Evolutionary conservation across 2,888 invertebrate genomes (phyloP), one percentile per base, ranked within the genome.

Genomic region (Drosophila picticornis): DNA sequence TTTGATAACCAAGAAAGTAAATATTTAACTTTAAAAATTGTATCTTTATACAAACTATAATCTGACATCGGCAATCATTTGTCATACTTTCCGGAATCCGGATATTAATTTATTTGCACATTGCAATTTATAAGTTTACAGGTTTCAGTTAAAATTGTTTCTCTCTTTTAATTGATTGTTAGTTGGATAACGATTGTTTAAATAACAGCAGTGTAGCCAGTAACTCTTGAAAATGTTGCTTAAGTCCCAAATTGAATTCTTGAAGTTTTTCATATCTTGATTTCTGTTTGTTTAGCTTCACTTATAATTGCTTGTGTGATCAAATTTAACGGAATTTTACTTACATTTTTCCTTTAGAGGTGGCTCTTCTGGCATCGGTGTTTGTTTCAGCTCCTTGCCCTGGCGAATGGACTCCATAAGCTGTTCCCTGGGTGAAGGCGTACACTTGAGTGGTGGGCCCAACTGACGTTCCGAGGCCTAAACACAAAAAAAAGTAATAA

Each of bases 391-490:
- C 81, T 95, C 95, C 77, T 96, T 94, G 57, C 97, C 96, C 80
- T 96, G 94, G 90, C 97, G 96, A 85, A 98, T 98, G 72, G 97
- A 97, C 80, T 97, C 96, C 94, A 98, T 96, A 36, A 98, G 95
- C 86, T 96, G 95, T 93, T 98, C 98, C 75, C 97, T 95, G 0
- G 98, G 96, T 19, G 97, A 97, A 61, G 95, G 94, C 80, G 95
- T 95, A 78, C 95, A 95, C 68, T 95, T 95, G 38, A 96, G 94
- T 4, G 97, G 97, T 62, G 96, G 96, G 58, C 96, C 96, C 87
- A 98, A 93, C 92, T 97, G 96, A 68, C 98, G 95, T 90, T 98
- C 97, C 58, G 97, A 96, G 59, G 96, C 98, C 97, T 96, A 22
- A 32, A 4, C 29, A 25, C 4, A 31, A 22, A 22, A 22, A 55